Percentiles rank a stretch among this genome's conserved stretches.
Evolutionary conservation across 2,888 invertebrate species (phyloP).

Genomic region (Ectropis crepuscularia): DNA sequence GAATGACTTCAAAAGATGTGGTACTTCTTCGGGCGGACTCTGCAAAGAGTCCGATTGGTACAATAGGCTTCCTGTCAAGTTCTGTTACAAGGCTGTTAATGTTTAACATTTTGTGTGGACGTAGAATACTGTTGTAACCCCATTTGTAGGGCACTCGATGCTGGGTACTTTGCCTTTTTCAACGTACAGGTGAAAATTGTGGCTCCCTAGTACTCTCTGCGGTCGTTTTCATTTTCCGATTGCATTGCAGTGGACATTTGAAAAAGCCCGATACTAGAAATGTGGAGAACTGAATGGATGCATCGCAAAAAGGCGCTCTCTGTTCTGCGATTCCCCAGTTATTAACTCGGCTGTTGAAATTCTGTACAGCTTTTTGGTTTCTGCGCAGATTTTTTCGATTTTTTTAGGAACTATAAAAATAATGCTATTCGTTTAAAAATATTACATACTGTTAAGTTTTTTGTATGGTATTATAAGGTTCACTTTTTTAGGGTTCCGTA

Average conservation of each 20-base stretch:
- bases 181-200: constrained; percentile 53
- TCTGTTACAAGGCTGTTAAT: not conserved
- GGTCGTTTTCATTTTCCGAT: constrained; percentile 50
- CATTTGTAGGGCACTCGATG: constrained; percentile 9
- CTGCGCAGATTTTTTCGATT: not conserved
- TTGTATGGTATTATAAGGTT: too few species aligned
- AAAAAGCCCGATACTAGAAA: constrained; percentile 47
- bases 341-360: constrained; percentile 14
- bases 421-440: too few species aligned
- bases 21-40: too few species aligned
- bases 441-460: too few species aligned
- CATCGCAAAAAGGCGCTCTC: constrained; percentile 23
- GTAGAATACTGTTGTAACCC: constrained; percentile 14
- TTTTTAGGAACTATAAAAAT: not conserved
- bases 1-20: too few species aligned
- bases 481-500: too few species aligned
- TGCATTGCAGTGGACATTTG: constrained; percentile 42
- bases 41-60: too few species aligned
- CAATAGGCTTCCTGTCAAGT: too few species aligned
- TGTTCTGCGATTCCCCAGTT: constrained; percentile 19
- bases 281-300: constrained; percentile 40
- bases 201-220: constrained; percentile 43
- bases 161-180: constrained; percentile 27
- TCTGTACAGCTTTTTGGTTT: constrained; percentile 2
- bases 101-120: constrained; percentile 1